These are phyloP conservation scores for Ectemnius lituratus DNA, from an alignment of 2,888 invertebrate species.

Conservation along the genomic window DNA sequence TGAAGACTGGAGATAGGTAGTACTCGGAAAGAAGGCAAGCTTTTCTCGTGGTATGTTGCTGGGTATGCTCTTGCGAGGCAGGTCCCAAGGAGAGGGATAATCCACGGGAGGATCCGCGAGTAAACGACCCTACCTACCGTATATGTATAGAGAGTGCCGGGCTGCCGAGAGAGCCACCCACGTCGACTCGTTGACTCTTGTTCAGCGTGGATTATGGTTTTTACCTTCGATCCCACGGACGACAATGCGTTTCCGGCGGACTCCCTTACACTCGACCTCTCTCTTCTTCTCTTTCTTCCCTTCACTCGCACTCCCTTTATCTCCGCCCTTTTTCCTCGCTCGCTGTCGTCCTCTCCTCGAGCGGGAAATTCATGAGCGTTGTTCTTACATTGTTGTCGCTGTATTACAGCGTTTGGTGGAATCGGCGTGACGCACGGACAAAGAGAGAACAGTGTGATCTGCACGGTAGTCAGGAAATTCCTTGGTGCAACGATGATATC, in stretches of 20 bases:
- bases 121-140: conserved; percentile 52
- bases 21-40: no score
- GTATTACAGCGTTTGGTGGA: conserved; percentile 12
- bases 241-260: conserved; percentile 47
- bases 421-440: no score
- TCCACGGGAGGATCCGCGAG: conserved; percentile 48
- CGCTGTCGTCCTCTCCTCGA: conserved; percentile 20
- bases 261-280: no score
- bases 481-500: no score
- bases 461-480: no score
- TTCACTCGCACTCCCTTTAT: no score
- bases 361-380: conserved; percentile 41
- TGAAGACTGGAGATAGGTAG: no score
- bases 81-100: conserved; percentile 39
- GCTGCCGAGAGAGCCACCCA: conserved; percentile 43
- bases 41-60: no score
- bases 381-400: conserved; percentile 25
- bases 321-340: no score
- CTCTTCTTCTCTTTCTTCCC: no score
- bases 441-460: no score
- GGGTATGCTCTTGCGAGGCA: not conserved
- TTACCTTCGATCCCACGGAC: conserved; percentile 55
- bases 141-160: conserved; percentile 33
- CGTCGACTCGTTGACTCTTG: conserved; percentile 53
- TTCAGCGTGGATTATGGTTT: conserved; percentile 51